These are phyloP conservation scores for Botia kubotai DNA, from an alignment of 2,797 vertebrate genomes.

Conservation along the genomic window DNA sequence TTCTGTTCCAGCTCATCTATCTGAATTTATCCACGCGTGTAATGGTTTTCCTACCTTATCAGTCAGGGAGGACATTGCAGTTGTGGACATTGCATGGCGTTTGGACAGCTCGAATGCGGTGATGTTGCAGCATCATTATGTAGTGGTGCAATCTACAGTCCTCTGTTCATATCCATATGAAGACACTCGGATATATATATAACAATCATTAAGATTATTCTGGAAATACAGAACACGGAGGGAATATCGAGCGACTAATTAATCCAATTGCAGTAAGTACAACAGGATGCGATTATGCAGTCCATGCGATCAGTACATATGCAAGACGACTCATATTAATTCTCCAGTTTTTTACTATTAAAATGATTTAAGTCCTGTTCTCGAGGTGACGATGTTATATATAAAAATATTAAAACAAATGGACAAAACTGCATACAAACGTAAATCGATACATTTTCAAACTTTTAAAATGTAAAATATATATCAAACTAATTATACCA, in stretches of 20 bases:
- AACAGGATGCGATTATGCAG: not conserved
- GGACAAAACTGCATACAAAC: too few species aligned
- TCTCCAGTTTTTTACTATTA: not conserved
- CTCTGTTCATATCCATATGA: constrained; percentile 1
- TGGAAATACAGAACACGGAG: constrained; percentile 9
- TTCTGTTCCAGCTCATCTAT: not conserved
- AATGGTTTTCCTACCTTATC: not conserved
- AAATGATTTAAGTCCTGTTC: not conserved
- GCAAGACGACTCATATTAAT: not conserved
- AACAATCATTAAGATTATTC: not conserved
- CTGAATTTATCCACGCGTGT: not conserved
- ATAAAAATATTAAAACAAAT: not conserved
- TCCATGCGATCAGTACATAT: not conserved
- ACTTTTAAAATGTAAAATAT: not conserved
- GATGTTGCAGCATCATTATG: constrained; percentile 16
- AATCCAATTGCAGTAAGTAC: constrained; percentile 31
- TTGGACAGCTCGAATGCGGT: not conserved
- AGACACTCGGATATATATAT: not conserved
- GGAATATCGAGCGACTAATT: not conserved
- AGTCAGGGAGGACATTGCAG: not conserved
- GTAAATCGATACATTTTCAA: not conserved
- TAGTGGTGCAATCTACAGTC: not conserved
- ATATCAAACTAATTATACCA: not conserved
- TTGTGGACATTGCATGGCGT: not conserved
- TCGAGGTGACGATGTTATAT: not conserved